Evolutionary conservation across 2,113 vertebrate species (phyloP), one percentile per base, ranked within the genome.

Genomic region (Scomber colias): DNA sequence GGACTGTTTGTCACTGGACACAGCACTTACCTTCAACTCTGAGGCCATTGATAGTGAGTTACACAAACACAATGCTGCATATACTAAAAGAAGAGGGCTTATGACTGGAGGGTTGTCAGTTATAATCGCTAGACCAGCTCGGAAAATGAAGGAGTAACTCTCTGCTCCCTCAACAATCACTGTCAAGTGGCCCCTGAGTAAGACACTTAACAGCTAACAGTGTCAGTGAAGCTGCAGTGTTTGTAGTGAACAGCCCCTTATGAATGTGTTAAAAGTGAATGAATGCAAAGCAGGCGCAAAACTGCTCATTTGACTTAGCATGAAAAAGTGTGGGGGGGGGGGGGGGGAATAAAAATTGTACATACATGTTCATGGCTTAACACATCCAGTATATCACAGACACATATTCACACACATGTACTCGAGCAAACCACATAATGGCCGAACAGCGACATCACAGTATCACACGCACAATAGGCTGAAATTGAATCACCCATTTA

Each of bases 1-100:
- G 70, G 97, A 99, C 93, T 99, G 98, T 82, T 93, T 98, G 72
- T 98, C 97, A 59, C 95, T 97, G 95, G 97, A 99, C 90, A 97
- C 96, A 1, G 97, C 96, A 40, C 94, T 99, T 69, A 95, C 94
- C 85, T 98, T 99, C 94, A 96, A 94, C 91, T 96, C 96, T 84
- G 97, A 97, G 78, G 96, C 93, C 83, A 96, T 97, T 93, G 90
- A 93, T 61, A 95, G 95, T 94, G 81, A 94, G 94, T 94, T 31
- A 80, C 49, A 40, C 66, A 6, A 63, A 75, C 44, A 27, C 21
- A 61, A 27, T 71, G 45, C n/a, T 49, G 1, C 12, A 45, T 11
- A 57, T 14, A 62, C 21, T 40, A 24, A 9, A 5, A 72, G 24
- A 49, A 1, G 9, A 53, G 45, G n/a, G 46, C 0, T 57, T 40